Evolutionary conservation across 2,888 invertebrate species (phyloP).

Genomic region (Acanthosoma haemorrhoidale): DNA sequence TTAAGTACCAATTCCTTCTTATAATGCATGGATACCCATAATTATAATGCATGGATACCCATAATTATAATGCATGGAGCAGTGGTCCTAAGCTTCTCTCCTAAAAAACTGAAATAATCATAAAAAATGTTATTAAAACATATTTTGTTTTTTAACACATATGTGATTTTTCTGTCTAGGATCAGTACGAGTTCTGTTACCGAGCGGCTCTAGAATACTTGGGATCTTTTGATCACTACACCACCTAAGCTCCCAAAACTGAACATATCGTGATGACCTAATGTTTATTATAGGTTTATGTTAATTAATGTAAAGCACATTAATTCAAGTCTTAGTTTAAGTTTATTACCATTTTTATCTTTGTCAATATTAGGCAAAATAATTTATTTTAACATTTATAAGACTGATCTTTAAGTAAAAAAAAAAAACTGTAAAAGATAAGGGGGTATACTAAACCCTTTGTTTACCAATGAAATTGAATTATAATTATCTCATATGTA

Average conservation of each 20-base stretch:
- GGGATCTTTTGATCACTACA: slow-evolving; percentile 95
- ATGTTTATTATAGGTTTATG: slow-evolving; percentile 7
- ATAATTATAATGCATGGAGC: too few species aligned
- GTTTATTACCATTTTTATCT: slow-evolving; percentile 25
- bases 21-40: too few species aligned
- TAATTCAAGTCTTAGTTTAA: slow-evolving; percentile 24
- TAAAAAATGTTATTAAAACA: too few species aligned
- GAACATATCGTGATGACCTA: slow-evolving; percentile 29
- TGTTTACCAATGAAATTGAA: neutral
- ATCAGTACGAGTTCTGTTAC: slow-evolving; percentile 99
- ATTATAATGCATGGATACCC: too few species aligned
- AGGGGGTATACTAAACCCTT: neutral
- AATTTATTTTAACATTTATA: slow-evolving; percentile 24
- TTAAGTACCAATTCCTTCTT: too few species aligned
- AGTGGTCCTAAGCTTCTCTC: too few species aligned
- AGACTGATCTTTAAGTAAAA: slow-evolving; percentile 20
- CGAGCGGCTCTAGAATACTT: slow-evolving; percentile 97
- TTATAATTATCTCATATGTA: neutral
- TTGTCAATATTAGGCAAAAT: neutral
- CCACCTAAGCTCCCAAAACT: slow-evolving; percentile 60
- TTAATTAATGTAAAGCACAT: slow-evolving; percentile 21
- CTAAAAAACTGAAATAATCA: too few species aligned
- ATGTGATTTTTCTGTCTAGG: slow-evolving; percentile 58
- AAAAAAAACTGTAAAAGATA: neutral
- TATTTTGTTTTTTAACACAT: too few species aligned